Percentiles rank a stretch among this genome's conserved stretches.
Evolutionary conservation across 2,797 vertebrate species (phyloP).

Genomic region (Salarias fasciatus): DNA sequence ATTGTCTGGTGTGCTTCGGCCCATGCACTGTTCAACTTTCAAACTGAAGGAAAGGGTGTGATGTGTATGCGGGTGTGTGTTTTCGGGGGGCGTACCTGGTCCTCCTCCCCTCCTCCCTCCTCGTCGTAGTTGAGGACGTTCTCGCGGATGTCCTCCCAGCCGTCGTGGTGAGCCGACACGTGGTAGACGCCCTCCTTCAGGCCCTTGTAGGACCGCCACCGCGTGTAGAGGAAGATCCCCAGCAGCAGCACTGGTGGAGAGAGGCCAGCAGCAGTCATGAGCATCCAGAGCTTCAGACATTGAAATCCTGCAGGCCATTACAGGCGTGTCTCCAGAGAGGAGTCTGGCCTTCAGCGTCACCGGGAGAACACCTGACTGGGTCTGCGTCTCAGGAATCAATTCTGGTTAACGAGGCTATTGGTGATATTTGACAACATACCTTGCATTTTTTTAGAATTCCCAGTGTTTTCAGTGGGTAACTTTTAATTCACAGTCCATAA

Average conservation of each 20-base stretch:
- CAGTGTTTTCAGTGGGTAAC: too few species aligned
- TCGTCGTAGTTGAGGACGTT: constrained; percentile 92
- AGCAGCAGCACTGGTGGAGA: constrained; percentile 80
- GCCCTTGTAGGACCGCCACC: constrained; percentile 83
- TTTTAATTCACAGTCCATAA: background rate
- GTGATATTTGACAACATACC: background rate
- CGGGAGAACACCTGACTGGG: constrained; percentile 24
- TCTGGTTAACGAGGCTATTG: constrained; percentile 2
- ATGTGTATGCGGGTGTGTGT: background rate
- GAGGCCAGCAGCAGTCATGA: constrained; percentile 27
- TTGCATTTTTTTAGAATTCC: background rate
- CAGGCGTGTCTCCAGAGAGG: constrained; percentile 6
- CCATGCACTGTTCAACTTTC: background rate
- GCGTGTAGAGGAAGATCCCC: constrained; percentile 86
- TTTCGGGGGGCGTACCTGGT: constrained; percentile 79
- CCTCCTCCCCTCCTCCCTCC: constrained; percentile 91
- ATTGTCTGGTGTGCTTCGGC: too few species aligned
- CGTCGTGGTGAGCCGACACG: constrained; percentile 83
- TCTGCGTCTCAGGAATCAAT: constrained; percentile 7
- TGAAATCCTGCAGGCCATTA: constrained; percentile 33
- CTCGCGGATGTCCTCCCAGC: constrained; percentile 90
- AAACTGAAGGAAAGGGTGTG: background rate
- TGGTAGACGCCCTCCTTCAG: constrained; percentile 85
- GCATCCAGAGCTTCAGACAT: constrained; percentile 26
- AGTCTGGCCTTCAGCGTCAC: constrained; percentile 32